Base-by-base conservation (phyloP, 2,113 vertebrate species). In the Catharus fuscescens region DNA sequence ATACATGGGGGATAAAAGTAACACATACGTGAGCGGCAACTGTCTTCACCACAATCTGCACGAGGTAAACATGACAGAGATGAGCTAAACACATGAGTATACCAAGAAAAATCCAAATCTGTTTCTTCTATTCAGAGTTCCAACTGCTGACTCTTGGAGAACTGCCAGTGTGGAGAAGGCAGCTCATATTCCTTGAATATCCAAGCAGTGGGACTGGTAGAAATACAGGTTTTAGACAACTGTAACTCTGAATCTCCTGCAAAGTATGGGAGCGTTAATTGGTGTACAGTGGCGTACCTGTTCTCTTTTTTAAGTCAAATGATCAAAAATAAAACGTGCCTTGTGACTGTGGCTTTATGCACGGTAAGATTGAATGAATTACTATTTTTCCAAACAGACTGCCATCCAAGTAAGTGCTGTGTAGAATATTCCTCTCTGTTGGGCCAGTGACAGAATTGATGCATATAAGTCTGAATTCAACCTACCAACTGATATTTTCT, bases 1-100 rank as follows among this genome's bases (percentile, higher is more conserved):
- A 53, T 13, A 15, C 28, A 10, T 17, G 25, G 32, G 10, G n/a
- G 18, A 2, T 38, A 78, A 56, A 88, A 72, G 10, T 32, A 86
- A 31, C 0, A 0, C 44, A 26, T 44, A 16, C 5, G 0, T 65
- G 82, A 86, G 23, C 7, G 25, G 81, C 66, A 80, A 31, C 59
- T 62, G 54, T 23, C 42, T 88, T 72, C 57, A 34, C 14, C 0
- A 2, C 73, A 78, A 50, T 66, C 36, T 74, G 50, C 77, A 54
- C 0, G 0, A 72, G 62, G 65, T 38, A 72, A 92, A 93, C 40
- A 8, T 29, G 65, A 57, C 57, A 67, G 57, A 65, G 25, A 52
- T n/a, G 45, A 80, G 72, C 25, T 70, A 57, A 45, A 88, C 45
- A 61, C 48, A 57, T 24, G 54, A 77, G 67, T 16, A 54, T 3